Evolutionary conservation across 1,140 invertebrate genomes (phyloP), one percentile per base, ranked within the genome.

Genomic region (Zeugodacus cucurbitae): DNA sequence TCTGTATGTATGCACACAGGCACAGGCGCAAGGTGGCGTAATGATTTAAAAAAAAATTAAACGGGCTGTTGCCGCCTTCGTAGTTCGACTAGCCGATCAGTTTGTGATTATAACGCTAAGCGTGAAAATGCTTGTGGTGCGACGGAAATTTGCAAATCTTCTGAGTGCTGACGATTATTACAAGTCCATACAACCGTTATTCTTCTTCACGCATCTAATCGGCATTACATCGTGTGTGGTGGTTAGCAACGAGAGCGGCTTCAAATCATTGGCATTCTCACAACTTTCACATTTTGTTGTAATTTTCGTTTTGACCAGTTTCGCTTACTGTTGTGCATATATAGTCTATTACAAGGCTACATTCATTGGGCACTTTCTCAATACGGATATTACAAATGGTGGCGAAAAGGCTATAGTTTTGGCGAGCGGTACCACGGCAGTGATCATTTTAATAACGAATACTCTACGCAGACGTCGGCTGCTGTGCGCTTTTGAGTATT

Each of bases 281-380:
- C 90, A 67, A 17, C 90, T 91, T 14, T 91, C 92, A 8, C 89
- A 91, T 26, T 89, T 93, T n/a, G 91, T 91, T 29, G 89, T 90
- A n/a, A 87, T 93, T 86, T 89, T 93, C n/a, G 90, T 90, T 78
- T 90, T 92, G 5, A 86, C 89, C 14, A 22, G 90, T 29, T 91
- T 89, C 57, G 90, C 90, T 1, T 91, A 91, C 34, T 92, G 92
- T 37, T 92, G 92, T 59, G 90, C 90, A 20, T 92, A 89, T 0
- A 90, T 91, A 17, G 58, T 91, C 67, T 70, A 90, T 0, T 90
- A 90, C 64, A 90, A 91, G 17, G 90, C 91, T 54, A 92, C 92
- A n/a, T 90, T 91, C 41, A 90, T 93, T 22, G 91, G 91, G 1
- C 92, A 92, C 37, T 93, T 93, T 29, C 90, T 92, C 67, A 90